phyloP scores from a whole-genome alignment of 92 coral and sea anemone genomes.

The Parazoanthus darwini region DNA sequence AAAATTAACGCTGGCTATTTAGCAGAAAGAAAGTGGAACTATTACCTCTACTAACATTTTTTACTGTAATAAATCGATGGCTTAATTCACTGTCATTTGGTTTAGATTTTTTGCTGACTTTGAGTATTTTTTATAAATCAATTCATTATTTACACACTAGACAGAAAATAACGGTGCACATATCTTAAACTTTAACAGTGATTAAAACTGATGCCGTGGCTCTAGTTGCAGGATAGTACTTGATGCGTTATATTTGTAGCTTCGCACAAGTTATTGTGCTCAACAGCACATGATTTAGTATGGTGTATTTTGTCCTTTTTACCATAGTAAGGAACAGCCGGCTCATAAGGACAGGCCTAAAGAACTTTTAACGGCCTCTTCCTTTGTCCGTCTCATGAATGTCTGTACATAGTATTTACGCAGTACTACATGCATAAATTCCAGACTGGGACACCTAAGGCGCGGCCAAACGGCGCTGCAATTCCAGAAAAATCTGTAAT shows the following conservation, averaged over 20 bases:
- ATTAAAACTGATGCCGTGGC: background rate
- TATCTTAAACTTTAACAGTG: slow-evolving; percentile 20
- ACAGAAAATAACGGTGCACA: background rate
- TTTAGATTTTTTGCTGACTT: slow-evolving; percentile 11
- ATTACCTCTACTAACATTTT: background rate
- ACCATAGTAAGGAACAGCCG: slow-evolving; percentile 16
- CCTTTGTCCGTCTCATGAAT: slow-evolving; percentile 10
- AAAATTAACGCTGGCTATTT: slow-evolving; percentile 13
- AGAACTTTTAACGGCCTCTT: slow-evolving; percentile 14
- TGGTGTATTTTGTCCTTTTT: slow-evolving; percentile 9
- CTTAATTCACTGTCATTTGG: slow-evolving; percentile 5
- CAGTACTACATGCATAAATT: slow-evolving; percentile 6
- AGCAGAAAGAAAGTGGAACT: slow-evolving; percentile 7
- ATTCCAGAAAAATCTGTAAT: background rate
- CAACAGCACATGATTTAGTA: background rate
- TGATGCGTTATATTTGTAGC: slow-evolving; percentile 8
- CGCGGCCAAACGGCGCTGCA: background rate
- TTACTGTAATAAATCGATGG: background rate
- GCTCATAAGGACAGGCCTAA: background rate
- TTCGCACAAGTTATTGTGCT: slow-evolving; percentile 18
- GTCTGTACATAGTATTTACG: background rate
- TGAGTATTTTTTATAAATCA: too few relatives aligned
- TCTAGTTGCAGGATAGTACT: slow-evolving; percentile 16
- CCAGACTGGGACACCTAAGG: background rate
- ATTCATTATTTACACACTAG: background rate